A percentile compares a stretch with the other conserved stretches of the same genome.
These are phyloP conservation scores for Chamaetylas fuelleborni DNA, from an alignment of 2,113 vertebrate species.

Conservation along the genomic window DNA sequence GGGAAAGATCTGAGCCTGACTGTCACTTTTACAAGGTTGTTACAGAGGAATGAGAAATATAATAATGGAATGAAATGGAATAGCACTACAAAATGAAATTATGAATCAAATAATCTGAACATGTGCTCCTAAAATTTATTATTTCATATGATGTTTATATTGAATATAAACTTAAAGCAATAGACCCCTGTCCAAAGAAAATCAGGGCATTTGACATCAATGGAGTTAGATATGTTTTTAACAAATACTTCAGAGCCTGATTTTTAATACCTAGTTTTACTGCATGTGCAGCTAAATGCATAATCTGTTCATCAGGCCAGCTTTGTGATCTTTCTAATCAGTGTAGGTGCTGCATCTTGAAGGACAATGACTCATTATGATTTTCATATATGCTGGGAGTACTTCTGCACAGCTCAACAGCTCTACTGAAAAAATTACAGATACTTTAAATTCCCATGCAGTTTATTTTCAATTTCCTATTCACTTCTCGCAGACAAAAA, in stretches of 20 bases:
- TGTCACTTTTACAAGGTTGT: conserved; percentile 68
- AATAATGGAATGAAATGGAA: conserved; percentile 33
- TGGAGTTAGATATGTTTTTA: background rate
- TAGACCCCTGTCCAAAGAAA: background rate
- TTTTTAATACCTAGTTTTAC: background rate
- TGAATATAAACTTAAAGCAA: conserved; percentile 1
- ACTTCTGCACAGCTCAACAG: background rate
- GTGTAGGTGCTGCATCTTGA: background rate
- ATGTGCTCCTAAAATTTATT: conserved; percentile 21
- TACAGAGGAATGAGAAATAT: conserved; percentile 40
- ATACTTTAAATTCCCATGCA: background rate
- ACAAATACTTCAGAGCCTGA: background rate
- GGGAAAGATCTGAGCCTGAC: conserved; percentile 64
- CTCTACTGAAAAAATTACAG: background rate
- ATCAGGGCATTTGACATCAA: background rate
- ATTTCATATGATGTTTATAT: background rate
- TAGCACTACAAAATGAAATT: conserved; percentile 27
- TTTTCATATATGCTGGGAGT: background rate
- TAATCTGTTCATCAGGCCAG: background rate
- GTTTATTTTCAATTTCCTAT: background rate
- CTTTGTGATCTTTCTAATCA: background rate
- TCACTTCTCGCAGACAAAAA: background rate
- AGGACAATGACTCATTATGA: background rate
- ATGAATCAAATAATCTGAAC: conserved; percentile 43
- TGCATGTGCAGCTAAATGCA: background rate